phyloP scores from a whole-genome alignment of 2,797 vertebrate genomes.

The Bothrops alternatus region DNA sequence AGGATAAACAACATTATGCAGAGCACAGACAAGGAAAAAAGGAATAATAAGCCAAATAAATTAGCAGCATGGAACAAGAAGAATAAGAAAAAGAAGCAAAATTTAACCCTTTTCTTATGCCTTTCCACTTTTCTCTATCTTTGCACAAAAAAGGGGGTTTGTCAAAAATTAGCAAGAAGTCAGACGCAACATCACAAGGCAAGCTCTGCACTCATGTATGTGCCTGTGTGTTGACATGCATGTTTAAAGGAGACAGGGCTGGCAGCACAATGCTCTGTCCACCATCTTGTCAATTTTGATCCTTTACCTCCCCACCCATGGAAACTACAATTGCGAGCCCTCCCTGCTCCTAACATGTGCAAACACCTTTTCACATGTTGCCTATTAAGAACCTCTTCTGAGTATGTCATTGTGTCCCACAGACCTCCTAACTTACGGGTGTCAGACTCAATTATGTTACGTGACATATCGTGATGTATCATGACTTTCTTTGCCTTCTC shows the following conservation, averaged over 20 bases:
- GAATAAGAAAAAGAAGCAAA: background rate
- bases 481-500: too few species aligned
- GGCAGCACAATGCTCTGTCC: background rate
- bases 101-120: background rate
- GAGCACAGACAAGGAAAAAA: background rate
- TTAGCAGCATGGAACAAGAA: background rate
- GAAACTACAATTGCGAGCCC: background rate
- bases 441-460: too few species aligned
- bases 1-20: background rate
- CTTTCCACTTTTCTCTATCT: background rate
- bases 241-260: background rate
- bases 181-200: background rate
- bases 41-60: background rate
- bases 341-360: background rate
- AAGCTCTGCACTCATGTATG: background rate
- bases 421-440: background rate
- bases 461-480: too few species aligned
- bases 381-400: background rate
- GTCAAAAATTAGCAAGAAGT: background rate
- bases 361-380: background rate
- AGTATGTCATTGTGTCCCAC: background rate
- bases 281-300: background rate
- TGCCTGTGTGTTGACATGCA: background rate
- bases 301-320: background rate
- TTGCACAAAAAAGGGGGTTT: background rate